Evolutionary conservation across 2,797 vertebrate genomes (phyloP).

Genomic region (Anas bahamensis): DNA sequence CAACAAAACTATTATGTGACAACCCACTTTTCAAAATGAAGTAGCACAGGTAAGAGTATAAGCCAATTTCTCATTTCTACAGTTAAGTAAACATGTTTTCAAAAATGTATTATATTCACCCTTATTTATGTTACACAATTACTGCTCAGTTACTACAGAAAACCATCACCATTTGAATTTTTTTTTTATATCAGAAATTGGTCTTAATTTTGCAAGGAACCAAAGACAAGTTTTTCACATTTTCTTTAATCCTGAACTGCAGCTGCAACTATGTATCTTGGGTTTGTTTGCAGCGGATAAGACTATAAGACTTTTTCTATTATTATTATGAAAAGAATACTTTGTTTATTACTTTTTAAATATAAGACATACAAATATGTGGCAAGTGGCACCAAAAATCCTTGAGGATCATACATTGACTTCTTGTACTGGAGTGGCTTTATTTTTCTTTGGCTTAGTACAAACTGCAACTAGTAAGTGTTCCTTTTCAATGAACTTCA

Average conservation of each 20-base stretch:
- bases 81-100: neutral
- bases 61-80: neutral
- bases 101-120: neutral
- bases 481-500: constrained; percentile 7
- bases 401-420: neutral
- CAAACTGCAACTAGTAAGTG: neutral
- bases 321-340: neutral
- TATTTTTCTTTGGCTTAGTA: constrained; percentile 18
- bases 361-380: neutral
- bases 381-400: neutral
- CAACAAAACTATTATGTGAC: neutral
- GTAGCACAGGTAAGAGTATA: neutral
- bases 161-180: neutral
- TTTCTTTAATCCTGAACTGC: neutral
- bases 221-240: neutral
- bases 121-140: neutral
- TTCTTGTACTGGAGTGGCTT: neutral
- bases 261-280: neutral
- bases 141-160: neutral
- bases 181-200: neutral
- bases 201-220: neutral
- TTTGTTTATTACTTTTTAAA: neutral
- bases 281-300: neutral
- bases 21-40: neutral
- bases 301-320: neutral